Percentiles rank a stretch among this genome's conserved stretches.
Evolutionary conservation across 2,797 vertebrate species (phyloP).

Genomic region (Danio kyathit): DNA sequence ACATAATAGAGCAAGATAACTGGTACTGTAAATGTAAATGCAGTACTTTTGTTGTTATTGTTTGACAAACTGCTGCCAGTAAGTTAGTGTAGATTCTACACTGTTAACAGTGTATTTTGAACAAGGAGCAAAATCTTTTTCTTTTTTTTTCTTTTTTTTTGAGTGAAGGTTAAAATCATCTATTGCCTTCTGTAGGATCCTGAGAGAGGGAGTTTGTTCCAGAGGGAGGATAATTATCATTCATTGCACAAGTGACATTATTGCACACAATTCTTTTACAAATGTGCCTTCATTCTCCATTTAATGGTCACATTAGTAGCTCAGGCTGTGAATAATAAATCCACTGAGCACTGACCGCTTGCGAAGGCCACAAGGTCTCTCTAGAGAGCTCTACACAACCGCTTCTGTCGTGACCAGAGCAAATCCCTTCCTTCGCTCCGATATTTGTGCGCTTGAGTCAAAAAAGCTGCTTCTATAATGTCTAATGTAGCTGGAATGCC

Average conservation of each 20-base stretch:
- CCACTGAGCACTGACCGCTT: background rate
- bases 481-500: conserved; percentile 3
- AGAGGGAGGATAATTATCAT: conserved; percentile 12
- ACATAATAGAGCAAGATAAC: too few species aligned
- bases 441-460: background rate
- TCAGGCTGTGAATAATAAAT: conserved; percentile 9
- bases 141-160: too few species aligned
- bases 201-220: background rate
- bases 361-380: conserved; percentile 7
- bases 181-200: background rate
- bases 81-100: too few species aligned
- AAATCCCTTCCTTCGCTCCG: background rate
- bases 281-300: background rate
- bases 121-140: too few species aligned
- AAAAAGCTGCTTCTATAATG: background rate
- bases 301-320: conserved; percentile 32
- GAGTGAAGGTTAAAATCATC: too few species aligned
- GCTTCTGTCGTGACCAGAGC: background rate
- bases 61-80: too few species aligned
- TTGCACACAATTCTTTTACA: background rate
- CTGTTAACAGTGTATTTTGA: too few species aligned
- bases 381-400: background rate
- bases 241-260: background rate
- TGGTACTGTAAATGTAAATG: too few species aligned
- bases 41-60: too few species aligned